Conservation (phyloP, 2,888 invertebrate genomes). For the Lomographa bimaculata region DNA sequence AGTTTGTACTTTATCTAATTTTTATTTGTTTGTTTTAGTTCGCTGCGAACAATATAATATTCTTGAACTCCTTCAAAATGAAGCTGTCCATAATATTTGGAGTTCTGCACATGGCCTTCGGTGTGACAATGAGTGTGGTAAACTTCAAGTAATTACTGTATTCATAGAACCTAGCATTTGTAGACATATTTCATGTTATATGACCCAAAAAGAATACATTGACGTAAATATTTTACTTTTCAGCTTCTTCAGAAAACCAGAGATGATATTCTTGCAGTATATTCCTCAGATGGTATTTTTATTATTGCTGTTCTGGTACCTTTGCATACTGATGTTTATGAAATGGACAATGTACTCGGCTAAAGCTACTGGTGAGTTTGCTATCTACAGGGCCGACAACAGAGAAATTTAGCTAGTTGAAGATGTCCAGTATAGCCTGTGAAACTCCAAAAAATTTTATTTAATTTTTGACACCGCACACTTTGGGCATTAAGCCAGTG, state of each 20-base stretch:
- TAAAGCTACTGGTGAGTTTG: slow-evolving; percentile 52
- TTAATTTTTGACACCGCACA: no score
- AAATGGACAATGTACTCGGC: slow-evolving; percentile 87
- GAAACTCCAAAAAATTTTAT: no score
- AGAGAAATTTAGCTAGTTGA: no score
- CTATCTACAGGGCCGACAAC: not conserved
- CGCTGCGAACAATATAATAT: slow-evolving; percentile 86
- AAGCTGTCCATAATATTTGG: slow-evolving; percentile 89
- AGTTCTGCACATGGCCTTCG: slow-evolving; percentile 89
- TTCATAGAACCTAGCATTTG: slow-evolving; percentile 71
- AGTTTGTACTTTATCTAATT: no score
- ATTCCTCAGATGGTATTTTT: slow-evolving; percentile 88
- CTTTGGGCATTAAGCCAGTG: no score
- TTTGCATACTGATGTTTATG: slow-evolving; percentile 86
- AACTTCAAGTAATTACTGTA: slow-evolving; percentile 84
- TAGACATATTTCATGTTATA: slow-evolving; percentile 15
- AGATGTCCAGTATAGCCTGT: no score
- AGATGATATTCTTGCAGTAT: slow-evolving; percentile 85
- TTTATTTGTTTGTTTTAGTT: slow-evolving; percentile 72
- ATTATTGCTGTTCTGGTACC: slow-evolving; percentile 86
- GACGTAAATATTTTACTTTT: slow-evolving; percentile 33
- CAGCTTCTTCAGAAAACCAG: slow-evolving; percentile 76
- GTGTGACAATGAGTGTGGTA: slow-evolving; percentile 86
- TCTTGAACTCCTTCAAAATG: slow-evolving; percentile 90
- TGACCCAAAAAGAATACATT: no score